Percentiles rank a stretch among this genome's conserved stretches.
phyloP scores from a whole-genome alignment of 2,797 vertebrate species.

The Aulostomus chinensis region DNA sequence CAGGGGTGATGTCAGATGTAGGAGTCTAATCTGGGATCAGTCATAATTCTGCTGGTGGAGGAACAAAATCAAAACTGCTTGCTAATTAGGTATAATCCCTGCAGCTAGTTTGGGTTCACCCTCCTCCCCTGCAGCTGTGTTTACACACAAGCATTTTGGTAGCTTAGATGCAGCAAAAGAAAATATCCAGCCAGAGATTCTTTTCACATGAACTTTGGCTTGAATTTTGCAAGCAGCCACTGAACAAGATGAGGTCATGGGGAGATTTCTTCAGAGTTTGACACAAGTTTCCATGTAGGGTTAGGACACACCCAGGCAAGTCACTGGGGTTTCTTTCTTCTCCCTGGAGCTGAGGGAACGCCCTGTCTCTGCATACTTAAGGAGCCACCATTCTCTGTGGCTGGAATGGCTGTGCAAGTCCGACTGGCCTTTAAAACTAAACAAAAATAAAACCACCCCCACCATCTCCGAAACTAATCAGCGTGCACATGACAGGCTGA shows the following conservation, averaged over 20 bases:
- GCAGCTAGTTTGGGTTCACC: conserved; percentile 18
- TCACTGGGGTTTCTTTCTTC: conserved; percentile 4
- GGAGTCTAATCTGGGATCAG: conserved; percentile 57
- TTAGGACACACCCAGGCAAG: conserved; percentile 69
- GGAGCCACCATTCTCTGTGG: conserved; percentile 35
- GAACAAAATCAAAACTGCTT: conserved; percentile 32
- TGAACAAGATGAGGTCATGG: conserved; percentile 61
- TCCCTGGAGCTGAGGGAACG: conserved; percentile 55
- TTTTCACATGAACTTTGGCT: conserved; percentile 40
- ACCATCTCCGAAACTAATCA: background rate
- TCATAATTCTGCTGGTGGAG: conserved; percentile 50
- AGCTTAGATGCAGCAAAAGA: conserved; percentile 8
- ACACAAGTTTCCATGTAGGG: conserved; percentile 64
- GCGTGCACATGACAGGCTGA: background rate
- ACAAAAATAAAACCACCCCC: no score
- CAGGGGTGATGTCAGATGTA: conserved; percentile 22
- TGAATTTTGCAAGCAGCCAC: conserved; percentile 19
- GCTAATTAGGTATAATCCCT: conserved; percentile 57
- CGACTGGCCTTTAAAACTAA: conserved; percentile 21
- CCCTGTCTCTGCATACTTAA: conserved; percentile 68
- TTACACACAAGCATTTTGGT: conserved; percentile 2
- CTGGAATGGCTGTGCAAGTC: conserved; percentile 32
- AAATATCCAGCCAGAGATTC: conserved; percentile 5
- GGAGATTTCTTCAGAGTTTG: conserved; percentile 48
- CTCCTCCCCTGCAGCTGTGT: conserved; percentile 9